Evolutionary conservation across 2,888 invertebrate genomes (phyloP).

Genomic region (Tupiocoris notatus): DNA sequence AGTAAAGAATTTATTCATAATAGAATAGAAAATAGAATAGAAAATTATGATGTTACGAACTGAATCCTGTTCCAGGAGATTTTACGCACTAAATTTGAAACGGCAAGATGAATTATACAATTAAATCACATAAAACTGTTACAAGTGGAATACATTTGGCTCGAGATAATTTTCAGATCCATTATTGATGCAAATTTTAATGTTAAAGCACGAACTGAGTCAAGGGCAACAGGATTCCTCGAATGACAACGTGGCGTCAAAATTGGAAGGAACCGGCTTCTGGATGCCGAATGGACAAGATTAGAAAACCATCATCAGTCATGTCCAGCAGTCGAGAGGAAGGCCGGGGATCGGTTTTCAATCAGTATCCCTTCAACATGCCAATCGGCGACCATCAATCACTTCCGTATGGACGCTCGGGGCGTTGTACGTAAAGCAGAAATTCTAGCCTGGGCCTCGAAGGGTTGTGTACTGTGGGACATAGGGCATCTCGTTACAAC

Average conservation of each 20-base stretch:
- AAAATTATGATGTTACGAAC: no score
- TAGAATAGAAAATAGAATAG: no score
- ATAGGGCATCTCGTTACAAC: not conserved
- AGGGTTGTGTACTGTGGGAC: not conserved
- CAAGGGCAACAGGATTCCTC: no score
- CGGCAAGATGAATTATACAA: no score
- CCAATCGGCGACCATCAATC: conserved; percentile 25
- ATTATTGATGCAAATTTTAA: no score
- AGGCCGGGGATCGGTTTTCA: conserved; percentile 19
- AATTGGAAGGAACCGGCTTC: not conserved
- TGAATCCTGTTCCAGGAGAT: no score
- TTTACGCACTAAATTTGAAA: no score
- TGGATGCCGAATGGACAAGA: conserved; percentile 15
- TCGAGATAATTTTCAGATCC: no score
- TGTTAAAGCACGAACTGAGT: no score
- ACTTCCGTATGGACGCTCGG: conserved; percentile 5
- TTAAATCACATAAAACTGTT: no score
- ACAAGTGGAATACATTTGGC: no score
- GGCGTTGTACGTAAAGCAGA: not conserved
- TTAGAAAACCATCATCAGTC: conserved; percentile 34
- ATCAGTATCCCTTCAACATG: conserved; percentile 29
- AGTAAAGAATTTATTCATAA: no score
- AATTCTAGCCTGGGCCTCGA: not conserved
- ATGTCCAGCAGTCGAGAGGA: not conserved
- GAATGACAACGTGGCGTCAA: not conserved